Evolutionary conservation across 2,797 vertebrate genomes (phyloP).

Genomic region (Neosilurus mollespiculum): DNA sequence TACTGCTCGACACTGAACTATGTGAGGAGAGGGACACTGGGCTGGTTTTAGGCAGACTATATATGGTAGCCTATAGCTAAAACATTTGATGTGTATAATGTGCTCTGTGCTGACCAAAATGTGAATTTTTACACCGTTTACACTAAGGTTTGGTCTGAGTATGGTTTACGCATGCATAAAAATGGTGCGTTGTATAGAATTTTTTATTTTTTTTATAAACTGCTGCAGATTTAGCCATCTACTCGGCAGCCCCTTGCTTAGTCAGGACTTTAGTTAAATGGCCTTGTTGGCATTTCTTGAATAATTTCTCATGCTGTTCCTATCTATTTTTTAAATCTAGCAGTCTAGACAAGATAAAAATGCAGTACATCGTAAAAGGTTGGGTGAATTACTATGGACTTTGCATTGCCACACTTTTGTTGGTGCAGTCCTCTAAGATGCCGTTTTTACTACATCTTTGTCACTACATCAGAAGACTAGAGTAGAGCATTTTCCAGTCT

Average conservation of each 20-base stretch:
- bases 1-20: slow-evolving; percentile 20
- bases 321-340: background rate
- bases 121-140: background rate
- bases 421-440: background rate
- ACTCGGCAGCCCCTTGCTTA: slow-evolving; percentile 34
- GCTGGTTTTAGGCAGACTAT: background rate
- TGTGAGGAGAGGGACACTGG: background rate
- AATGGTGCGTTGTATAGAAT: slow-evolving; percentile 11
- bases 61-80: background rate
- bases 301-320: background rate
- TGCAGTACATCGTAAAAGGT: background rate
- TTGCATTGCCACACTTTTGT: background rate
- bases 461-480: background rate
- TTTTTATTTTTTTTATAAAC: slow-evolving; percentile 4
- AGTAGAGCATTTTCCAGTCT: background rate
- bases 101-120: slow-evolving; percentile 4
- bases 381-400: too few species aligned
- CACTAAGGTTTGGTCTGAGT: slow-evolving; percentile 10
- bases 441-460: background rate
- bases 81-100: background rate
- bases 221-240: slow-evolving; percentile 37
- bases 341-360: background rate
- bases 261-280: slow-evolving; percentile 34
- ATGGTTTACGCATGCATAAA: slow-evolving; percentile 23
- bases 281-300: slow-evolving; percentile 34